Evolutionary conservation across 2,113 vertebrate species (phyloP), one percentile per base, ranked within the genome.

Genomic region (Ellobius talpinus): DNA sequence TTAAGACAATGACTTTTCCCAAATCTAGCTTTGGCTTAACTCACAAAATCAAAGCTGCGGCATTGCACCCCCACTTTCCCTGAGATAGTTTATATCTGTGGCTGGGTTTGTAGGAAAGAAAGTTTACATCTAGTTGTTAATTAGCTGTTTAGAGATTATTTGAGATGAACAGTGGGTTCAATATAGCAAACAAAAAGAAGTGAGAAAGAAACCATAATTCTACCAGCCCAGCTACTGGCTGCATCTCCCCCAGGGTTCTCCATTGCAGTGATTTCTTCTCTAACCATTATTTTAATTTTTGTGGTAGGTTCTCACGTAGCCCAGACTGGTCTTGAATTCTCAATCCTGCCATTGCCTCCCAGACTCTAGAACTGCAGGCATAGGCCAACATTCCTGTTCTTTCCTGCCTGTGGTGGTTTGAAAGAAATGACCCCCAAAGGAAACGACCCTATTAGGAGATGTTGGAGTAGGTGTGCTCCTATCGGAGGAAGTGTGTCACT

Each of bases 71-170:
- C 42, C 23, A 39, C 84, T 89, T 61, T 61, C 63, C 91, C 95
- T 96, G 87, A 95, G 93, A 96, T 52, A 17, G 17, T 89, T 96
- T 89, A 31, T 92, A 93, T n/a, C 55, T 68, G 65, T 17, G 66
- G 45, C 45, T 81, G 47, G 87, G 79, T 72, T 73, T 89, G 77
- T 58, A 77, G 66, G 77, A 88, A 17, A 95, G 29, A 77, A 39
- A 24, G 39, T 47, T 89, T 61, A 66, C 42, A 55, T 50, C 12
- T 82, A n/a, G 45, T 94, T 89, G 52, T 81, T 42, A 74, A 93
- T 78, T 39, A 85, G 91, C 36, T 39, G 2, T 78, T 77, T 52
- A 90, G 78, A 96, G 91, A 87, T 89, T 55, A 76, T 68, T 91
- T 89, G 77, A 89, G 23, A 89, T 94, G 88, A 87, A 95, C 95